Percentiles rank a stretch among this genome's conserved stretches.
Evolutionary conservation across 2,113 vertebrate genomes (phyloP).

Genomic region (Astur gentilis): DNA sequence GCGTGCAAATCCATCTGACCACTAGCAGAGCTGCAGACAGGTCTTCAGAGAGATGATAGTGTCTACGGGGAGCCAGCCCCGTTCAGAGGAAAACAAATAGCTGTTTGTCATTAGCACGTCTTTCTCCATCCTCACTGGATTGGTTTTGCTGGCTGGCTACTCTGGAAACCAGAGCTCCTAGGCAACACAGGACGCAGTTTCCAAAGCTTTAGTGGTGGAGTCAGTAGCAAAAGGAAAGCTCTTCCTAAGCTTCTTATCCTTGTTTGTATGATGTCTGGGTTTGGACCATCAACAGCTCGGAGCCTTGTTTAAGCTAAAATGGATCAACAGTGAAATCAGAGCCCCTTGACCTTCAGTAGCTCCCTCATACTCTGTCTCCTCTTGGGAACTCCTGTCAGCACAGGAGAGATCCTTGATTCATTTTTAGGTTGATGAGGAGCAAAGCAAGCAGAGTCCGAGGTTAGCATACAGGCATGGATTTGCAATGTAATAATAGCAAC

Average conservation of each 20-base stretch:
- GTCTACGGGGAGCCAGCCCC: neutral
- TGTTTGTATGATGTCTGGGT: neutral
- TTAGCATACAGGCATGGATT: neutral
- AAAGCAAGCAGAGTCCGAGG: neutral
- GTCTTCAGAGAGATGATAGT: neutral
- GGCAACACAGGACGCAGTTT: neutral
- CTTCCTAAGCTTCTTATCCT: neutral
- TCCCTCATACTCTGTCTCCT: neutral
- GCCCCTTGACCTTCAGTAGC: neutral
- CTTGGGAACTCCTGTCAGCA: neutral
- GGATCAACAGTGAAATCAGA: neutral
- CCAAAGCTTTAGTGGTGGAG: neutral
- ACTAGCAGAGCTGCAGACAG: neutral
- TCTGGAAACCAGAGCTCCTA: neutral
- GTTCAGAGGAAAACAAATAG: neutral
- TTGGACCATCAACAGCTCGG: neutral
- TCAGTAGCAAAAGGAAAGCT: neutral
- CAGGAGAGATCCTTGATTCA: neutral
- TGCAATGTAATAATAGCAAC: neutral
- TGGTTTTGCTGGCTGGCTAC: neutral
- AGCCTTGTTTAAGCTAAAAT: neutral
- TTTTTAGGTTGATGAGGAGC: neutral
- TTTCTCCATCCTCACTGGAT: neutral
- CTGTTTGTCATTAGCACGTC: neutral
- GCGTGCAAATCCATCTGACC: neutral